Conservation (phyloP, 2,888 invertebrate species). For the Cerastis leucographa region DNA sequence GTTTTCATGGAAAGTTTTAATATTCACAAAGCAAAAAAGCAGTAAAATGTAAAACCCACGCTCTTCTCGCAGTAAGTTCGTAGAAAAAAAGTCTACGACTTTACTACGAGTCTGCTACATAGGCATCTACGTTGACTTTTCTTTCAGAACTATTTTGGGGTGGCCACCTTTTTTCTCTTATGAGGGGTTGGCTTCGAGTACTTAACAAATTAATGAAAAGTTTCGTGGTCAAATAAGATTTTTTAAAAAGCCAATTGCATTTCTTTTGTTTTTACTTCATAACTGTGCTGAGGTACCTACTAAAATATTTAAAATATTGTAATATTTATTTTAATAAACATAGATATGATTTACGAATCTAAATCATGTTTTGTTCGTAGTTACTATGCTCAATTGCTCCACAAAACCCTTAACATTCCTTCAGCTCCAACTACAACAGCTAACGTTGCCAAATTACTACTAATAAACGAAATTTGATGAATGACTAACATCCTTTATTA, state of each 20-base stretch:
- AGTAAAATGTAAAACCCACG: not conserved
- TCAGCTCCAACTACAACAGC: constrained; percentile 19
- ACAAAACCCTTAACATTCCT: constrained; percentile 25
- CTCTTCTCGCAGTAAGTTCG: not conserved
- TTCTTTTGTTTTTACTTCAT: not conserved
- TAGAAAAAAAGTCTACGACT: not conserved
- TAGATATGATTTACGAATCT: not conserved
- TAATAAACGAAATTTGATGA: constrained; percentile 35
- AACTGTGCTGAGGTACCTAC: not conserved
- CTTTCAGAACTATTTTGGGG: not conserved
- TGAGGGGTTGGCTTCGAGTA: not conserved
- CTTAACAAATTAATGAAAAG: not conserved
- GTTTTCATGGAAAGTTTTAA: not conserved
- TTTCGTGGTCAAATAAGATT: not conserved
- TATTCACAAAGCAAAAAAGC: not conserved
- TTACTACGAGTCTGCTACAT: not conserved
- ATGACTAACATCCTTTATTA: constrained; percentile 26
- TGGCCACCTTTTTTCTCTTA: not conserved
- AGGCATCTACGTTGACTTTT: not conserved
- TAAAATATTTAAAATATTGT: not conserved
- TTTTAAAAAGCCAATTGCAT: not conserved
- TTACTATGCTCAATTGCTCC: not conserved
- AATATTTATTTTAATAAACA: not conserved
- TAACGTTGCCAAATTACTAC: constrained; percentile 55
- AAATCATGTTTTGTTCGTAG: not conserved